Evolutionary conservation across 2,113 vertebrate species (phyloP).

Genomic region (Rhinolophus sinicus): DNA sequence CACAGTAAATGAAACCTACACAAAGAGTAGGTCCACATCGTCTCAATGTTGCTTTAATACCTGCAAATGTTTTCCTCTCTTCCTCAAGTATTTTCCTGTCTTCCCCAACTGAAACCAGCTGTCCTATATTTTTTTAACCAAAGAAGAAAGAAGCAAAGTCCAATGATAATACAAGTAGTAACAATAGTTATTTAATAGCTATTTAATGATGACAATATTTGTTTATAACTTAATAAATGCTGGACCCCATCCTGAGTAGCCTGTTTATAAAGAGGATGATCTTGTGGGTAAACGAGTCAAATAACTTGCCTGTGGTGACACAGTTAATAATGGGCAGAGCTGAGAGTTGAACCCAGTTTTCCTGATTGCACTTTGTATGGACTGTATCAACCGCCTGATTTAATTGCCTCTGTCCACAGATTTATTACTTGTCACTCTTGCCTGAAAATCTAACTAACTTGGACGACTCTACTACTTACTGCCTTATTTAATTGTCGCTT

Average conservation of each 20-base stretch:
- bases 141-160: neutral
- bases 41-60: neutral
- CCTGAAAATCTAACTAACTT: constrained; percentile 11
- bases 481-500: neutral
- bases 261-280: neutral
- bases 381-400: neutral
- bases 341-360: neutral
- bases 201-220: neutral
- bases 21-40: constrained; percentile 86
- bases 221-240: neutral
- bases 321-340: neutral
- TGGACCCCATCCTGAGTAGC: neutral
- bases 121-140: neutral
- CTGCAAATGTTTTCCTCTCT: neutral
- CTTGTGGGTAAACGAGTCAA: neutral
- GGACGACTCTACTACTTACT: neutral
- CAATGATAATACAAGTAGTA: neutral
- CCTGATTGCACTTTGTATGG: neutral
- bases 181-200: neutral
- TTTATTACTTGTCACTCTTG: neutral
- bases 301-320: neutral
- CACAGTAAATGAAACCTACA: constrained; percentile 86
- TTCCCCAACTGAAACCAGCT: neutral
- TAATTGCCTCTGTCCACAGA: neutral
- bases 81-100: neutral